Percentiles rank a stretch among this genome's conserved stretches.
These are phyloP conservation scores for Thaleichthys pacificus DNA, from an alignment of 2,797 vertebrate genomes.

Conservation along the genomic window DNA sequence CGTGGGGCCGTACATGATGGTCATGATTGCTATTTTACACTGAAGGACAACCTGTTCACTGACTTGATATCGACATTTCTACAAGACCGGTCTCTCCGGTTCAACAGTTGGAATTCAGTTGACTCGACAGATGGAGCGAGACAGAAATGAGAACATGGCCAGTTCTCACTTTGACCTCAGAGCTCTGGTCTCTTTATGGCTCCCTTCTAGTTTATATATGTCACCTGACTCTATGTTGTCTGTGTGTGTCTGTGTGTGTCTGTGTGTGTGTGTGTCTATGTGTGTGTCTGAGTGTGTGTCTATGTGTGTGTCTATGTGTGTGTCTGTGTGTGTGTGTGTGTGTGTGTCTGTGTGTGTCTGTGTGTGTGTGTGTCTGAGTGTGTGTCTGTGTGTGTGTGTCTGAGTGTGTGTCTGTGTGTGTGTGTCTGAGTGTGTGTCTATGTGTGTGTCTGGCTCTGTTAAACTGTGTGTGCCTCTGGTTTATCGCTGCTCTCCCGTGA, in stretches of 20 bases:
- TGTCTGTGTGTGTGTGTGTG: neutral
- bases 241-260: neutral
- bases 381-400: neutral
- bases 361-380: too few relatives aligned
- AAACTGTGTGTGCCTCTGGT: constrained; percentile 5
- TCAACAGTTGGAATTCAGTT: too few relatives aligned
- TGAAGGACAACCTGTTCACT: neutral
- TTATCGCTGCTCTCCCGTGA: constrained; percentile 18
- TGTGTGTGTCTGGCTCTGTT: neutral
- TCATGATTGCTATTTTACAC: constrained; percentile 1
- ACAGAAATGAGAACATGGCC: too few relatives aligned
- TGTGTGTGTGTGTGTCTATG: too few relatives aligned
- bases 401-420: too few relatives aligned
- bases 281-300: neutral
- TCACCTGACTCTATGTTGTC: too few relatives aligned
- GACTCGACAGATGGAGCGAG: too few relatives aligned
- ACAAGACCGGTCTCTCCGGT: neutral
- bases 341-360: neutral
- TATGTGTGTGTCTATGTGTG: too few relatives aligned
- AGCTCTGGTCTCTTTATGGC: neutral
- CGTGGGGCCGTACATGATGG: neutral
- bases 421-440: neutral
- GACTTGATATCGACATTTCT: neutral
- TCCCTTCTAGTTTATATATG: too few relatives aligned
- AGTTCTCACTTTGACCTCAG: neutral